phyloP scores from a whole-genome alignment of 1,140 invertebrate species.

The Rhyzopertha dominica region DNA sequence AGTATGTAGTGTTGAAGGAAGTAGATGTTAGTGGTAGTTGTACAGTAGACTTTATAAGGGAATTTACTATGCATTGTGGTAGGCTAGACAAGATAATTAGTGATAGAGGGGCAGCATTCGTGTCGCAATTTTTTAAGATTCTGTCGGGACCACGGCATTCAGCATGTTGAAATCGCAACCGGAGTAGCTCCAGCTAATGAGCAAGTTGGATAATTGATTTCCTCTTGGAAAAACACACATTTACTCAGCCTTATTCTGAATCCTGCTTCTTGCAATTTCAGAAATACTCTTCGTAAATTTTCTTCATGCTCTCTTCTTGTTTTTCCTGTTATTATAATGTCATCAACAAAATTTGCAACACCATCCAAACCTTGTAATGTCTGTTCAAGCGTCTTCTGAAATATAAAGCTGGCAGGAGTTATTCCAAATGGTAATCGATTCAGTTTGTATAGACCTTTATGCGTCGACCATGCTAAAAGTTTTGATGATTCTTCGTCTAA shows the following conservation, averaged over 20 bases:
- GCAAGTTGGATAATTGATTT: conserved; percentile 36
- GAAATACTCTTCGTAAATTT: conserved; percentile 22
- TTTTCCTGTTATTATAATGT: conserved; percentile 37
- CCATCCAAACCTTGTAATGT: conserved; percentile 30
- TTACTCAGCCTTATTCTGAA: conserved; percentile 26
- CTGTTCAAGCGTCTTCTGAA: conserved; percentile 44
- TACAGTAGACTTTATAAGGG: no score
- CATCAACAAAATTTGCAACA: conserved; percentile 36
- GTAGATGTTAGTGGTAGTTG: no score
- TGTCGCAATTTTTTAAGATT: no score
- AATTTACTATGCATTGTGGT: no score
- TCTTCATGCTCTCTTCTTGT: conserved; percentile 28
- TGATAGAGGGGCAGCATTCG: no score
- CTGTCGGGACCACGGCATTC: no score
- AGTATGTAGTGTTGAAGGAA: no score
- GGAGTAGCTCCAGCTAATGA: no score
- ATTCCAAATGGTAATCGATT: conserved; percentile 37
- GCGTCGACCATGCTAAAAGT: conserved; percentile 37
- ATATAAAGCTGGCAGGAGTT: conserved; percentile 35
- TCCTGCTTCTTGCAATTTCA: conserved; percentile 19
- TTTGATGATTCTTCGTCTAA: conserved; percentile 32
- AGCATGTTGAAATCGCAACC: no score
- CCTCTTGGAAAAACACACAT: conserved; percentile 19
- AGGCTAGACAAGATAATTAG: no score
- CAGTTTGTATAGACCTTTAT: conserved; percentile 34